phyloP scores from a whole-genome alignment of 2,888 invertebrate genomes.

The Pachliopta kotzebuea region DNA sequence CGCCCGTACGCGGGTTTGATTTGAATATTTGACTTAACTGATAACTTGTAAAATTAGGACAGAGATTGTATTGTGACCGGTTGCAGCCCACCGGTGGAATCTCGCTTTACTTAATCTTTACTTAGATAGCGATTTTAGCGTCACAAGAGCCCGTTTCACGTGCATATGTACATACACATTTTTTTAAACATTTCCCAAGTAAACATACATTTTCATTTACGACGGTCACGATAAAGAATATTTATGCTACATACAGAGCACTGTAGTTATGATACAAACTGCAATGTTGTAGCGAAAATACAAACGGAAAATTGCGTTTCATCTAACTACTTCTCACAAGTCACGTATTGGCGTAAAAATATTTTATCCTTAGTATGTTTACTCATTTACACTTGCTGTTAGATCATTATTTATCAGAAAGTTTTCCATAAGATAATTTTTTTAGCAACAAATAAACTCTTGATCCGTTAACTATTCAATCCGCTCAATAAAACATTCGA shows the following conservation, averaged over 20 bases:
- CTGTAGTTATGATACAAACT: slow-evolving; percentile 16
- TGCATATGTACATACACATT: no score
- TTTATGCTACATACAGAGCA: slow-evolving; percentile 16
- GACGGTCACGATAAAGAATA: slow-evolving; percentile 13
- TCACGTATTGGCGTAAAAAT: slow-evolving; percentile 37
- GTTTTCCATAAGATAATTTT: slow-evolving; percentile 33
- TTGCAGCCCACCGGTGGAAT: slow-evolving; percentile 39
- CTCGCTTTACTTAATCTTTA: slow-evolving; percentile 37
- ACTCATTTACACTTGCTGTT: slow-evolving; percentile 34
- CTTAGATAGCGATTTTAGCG: slow-evolving; percentile 35
- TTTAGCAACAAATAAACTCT: neutral
- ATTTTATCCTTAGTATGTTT: slow-evolving; percentile 40
- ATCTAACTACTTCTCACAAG: slow-evolving; percentile 34
- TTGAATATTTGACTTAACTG: slow-evolving; percentile 60
- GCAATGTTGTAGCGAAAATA: slow-evolving; percentile 35
- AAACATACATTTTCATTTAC: slow-evolving; percentile 4
- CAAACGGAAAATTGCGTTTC: slow-evolving; percentile 38
- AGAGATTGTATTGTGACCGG: slow-evolving; percentile 56
- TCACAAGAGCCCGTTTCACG: slow-evolving; percentile 28
- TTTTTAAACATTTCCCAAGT: slow-evolving; percentile 14
- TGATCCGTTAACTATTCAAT: neutral
- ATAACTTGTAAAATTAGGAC: slow-evolving; percentile 66
- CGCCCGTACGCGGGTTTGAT: slow-evolving; percentile 48
- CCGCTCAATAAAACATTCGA: neutral
- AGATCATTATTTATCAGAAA: slow-evolving; percentile 35